Base-by-base conservation (phyloP, 1,140 invertebrate species). In the Pachypeltis micranthus region DNA sequence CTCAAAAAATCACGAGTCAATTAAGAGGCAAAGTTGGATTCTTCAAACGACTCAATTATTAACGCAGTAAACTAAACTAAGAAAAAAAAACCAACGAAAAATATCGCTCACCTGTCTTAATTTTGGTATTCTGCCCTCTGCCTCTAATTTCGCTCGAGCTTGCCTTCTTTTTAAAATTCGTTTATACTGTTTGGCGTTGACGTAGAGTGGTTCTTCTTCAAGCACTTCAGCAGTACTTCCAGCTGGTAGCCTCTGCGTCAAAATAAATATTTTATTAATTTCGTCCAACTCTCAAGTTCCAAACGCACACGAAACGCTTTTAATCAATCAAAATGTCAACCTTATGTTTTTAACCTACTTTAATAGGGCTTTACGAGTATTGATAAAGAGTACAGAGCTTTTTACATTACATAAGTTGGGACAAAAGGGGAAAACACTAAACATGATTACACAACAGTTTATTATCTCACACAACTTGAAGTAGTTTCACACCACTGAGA, bases 161-260 rank as follows among this genome's bases (percentile, higher is more conserved):
- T 93, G 90, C 60, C 93, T 76, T 65, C 93, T 77, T 72, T 94
- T 93, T 4, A 96, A 77, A 70, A 96, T 96, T 63, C 92, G 80
- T 71, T 92, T 89, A 74, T 96, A 96, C 72, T 99, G 96, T 73
- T 96, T 95, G n/a, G 94, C 94, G 80, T 98, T 99, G 0, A 99
- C 96, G 76, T 98, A 99, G 4, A 98, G 74, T 1, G 93, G 91
- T 71, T 96, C 92, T 73, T 96, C 92, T 75, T 93, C 90, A 16
- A 92, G 78, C 61, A 91, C 78, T 74, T 90, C 90, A 0, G 84
- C 81, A 7, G 59, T 47, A 65, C 71, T 78, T 66, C 67, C 77
- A 2, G 27, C 29, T 63, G 81, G 85, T 61, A 87, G 80, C 69
- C 85, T 74, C 72, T 85, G 83, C n/a, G n/a, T n/a, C n/a, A n/a